phyloP scores from a whole-genome alignment of 1,140 invertebrate genomes.

The Mylabris phalerata region DNA sequence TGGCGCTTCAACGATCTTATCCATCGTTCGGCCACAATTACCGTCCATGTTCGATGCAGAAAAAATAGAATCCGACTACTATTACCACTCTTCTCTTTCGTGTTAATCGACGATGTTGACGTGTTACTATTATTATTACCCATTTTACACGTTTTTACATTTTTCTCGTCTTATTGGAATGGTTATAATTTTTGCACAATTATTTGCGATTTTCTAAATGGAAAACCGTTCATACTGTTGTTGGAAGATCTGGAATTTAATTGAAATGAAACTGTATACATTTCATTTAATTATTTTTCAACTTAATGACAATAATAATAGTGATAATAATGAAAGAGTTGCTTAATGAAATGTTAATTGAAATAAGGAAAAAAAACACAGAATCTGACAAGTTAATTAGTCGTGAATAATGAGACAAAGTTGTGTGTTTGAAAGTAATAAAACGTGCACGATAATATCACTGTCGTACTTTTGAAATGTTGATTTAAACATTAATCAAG shows the following conservation, averaged over 20 bases:
- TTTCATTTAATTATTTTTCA: no score
- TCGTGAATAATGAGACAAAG: no score
- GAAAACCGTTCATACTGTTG: background rate
- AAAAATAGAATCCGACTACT: constrained; percentile 29
- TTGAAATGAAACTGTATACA: no score
- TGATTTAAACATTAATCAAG: no score
- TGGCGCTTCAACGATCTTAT: constrained; percentile 16
- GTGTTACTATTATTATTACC: constrained; percentile 22
- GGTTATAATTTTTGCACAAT: constrained; percentile 1
- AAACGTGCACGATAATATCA: no score
- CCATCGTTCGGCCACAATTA: constrained; percentile 30
- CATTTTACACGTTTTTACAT: constrained; percentile 1
- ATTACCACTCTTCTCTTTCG: constrained; percentile 6
- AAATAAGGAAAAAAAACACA: no score
- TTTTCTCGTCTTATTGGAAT: background rate
- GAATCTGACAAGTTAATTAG: no score
- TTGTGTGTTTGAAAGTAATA: no score
- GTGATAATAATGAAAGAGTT: no score
- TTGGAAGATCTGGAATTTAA: background rate
- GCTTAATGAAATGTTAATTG: no score
- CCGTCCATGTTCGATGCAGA: constrained; percentile 34
- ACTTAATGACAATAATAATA: no score
- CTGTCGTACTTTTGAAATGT: no score
- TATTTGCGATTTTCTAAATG: background rate
- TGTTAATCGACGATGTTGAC: background rate